phyloP scores from a whole-genome alignment of 2,888 invertebrate genomes.

The Galeruca laticollis region DNA sequence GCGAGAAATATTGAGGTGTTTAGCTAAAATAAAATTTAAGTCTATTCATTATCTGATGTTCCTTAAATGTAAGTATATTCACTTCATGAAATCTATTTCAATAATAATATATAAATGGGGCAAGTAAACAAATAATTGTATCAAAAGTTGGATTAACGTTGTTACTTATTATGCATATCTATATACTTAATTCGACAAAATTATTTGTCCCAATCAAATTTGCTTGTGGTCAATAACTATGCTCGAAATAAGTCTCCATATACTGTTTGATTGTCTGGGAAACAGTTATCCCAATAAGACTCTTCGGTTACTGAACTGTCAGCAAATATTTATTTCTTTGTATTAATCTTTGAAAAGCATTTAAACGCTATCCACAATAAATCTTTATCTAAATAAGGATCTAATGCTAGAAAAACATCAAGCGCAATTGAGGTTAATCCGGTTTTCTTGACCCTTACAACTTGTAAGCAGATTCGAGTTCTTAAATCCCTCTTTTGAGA shows the following conservation, averaged over 20 bases:
- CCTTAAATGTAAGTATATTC: not conserved
- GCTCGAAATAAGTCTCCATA: too few relatives aligned
- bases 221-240: too few relatives aligned
- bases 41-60: not conserved
- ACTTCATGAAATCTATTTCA: not conserved
- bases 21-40: not conserved
- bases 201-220: too few relatives aligned
- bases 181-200: too few relatives aligned
- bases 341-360: not conserved
- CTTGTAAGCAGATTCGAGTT: conserved; percentile 11
- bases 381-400: conserved; percentile 9
- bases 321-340: not conserved
- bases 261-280: too few relatives aligned
- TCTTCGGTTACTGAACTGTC: too few relatives aligned
- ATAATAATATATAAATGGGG: not conserved
- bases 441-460: conserved; percentile 18
- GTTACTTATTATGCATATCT: too few relatives aligned
- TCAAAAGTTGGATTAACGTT: too few relatives aligned
- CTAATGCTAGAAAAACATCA: conserved; percentile 17
- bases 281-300: too few relatives aligned
- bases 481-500: conserved; percentile 2
- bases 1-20: not conserved
- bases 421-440: conserved; percentile 19
- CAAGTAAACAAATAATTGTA: too few relatives aligned
- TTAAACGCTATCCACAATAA: not conserved